phyloP scores from a whole-genome alignment of 2,797 vertebrate genomes.

The Acipenser transmontanus region DNA sequence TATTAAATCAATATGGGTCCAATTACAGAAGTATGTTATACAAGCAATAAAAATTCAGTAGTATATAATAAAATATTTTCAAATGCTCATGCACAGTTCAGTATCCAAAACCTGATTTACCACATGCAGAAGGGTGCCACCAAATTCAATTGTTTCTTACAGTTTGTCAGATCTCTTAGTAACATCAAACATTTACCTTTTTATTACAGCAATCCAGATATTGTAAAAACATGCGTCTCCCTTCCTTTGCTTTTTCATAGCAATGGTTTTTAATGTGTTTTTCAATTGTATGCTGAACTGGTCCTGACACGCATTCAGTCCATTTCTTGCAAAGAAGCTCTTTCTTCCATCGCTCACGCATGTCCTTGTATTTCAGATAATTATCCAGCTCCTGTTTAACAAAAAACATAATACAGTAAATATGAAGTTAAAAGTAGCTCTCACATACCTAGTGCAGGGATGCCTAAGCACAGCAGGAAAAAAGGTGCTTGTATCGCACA shows the following conservation, averaged over 20 bases:
- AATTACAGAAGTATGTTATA: no score
- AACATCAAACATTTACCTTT: constrained; percentile 53
- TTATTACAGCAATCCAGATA: constrained; percentile 66
- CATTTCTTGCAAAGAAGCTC: constrained; percentile 76
- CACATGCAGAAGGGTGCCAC: no score
- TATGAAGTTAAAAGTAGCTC: not conserved
- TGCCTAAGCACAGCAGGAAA: no score
- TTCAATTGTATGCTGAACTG: constrained; percentile 62
- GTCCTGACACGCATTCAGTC: constrained; percentile 63
- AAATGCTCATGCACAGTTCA: no score
- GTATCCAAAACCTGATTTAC: no score
- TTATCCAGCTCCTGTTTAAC: constrained; percentile 60
- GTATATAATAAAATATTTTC: no score
- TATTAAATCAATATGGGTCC: no score
- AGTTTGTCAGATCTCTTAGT: not conserved
- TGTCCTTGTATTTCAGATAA: constrained; percentile 53
- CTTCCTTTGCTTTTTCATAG: constrained; percentile 40
- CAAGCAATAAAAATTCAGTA: no score
- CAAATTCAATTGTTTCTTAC: no score
- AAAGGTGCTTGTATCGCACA: no score
- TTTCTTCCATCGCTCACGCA: constrained; percentile 55
- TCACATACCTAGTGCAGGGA: no score
- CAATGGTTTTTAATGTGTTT: constrained; percentile 42
- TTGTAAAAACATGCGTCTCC: constrained; percentile 40
- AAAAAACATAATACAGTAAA: not conserved